phyloP scores from a whole-genome alignment of 2,797 vertebrate species.

The Cygnus olor region DNA sequence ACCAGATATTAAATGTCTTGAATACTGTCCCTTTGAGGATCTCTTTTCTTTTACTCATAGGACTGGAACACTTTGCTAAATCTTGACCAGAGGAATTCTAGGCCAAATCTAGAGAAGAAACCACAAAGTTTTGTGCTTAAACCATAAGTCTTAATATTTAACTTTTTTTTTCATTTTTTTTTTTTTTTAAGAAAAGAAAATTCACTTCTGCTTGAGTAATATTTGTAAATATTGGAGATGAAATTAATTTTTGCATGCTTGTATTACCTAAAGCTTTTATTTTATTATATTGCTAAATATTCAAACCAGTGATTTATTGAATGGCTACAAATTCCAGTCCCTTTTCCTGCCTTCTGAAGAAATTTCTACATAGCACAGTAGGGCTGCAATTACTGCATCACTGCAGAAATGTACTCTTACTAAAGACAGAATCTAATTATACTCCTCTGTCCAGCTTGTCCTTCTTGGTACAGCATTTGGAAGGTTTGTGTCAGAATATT shows the following conservation, averaged over 20 bases:
- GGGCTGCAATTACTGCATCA: constrained; percentile 9
- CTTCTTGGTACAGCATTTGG: background rate
- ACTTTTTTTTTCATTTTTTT: background rate
- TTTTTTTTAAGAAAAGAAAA: background rate
- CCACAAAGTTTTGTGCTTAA: background rate
- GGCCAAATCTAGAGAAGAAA: background rate
- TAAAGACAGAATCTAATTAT: constrained; percentile 56
- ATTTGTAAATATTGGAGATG: background rate
- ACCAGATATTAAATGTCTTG: background rate
- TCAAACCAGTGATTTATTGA: background rate
- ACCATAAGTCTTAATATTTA: background rate
- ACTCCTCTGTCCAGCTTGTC: constrained; percentile 15
- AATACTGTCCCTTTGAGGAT: background rate
- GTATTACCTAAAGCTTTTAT: background rate
- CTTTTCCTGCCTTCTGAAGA: constrained; percentile 2
- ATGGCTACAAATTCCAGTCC: background rate
- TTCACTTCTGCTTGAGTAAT: background rate
- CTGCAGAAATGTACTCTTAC: constrained; percentile 20
- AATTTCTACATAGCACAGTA: background rate
- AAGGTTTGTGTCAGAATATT: constrained; percentile 25
- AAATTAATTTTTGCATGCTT: background rate
- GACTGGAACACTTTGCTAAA: background rate
- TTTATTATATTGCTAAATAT: background rate
- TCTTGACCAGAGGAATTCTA: background rate
- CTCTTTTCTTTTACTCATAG: background rate